Conservation (phyloP, 2,888 invertebrate species). For the Andrena minutula region DNA sequence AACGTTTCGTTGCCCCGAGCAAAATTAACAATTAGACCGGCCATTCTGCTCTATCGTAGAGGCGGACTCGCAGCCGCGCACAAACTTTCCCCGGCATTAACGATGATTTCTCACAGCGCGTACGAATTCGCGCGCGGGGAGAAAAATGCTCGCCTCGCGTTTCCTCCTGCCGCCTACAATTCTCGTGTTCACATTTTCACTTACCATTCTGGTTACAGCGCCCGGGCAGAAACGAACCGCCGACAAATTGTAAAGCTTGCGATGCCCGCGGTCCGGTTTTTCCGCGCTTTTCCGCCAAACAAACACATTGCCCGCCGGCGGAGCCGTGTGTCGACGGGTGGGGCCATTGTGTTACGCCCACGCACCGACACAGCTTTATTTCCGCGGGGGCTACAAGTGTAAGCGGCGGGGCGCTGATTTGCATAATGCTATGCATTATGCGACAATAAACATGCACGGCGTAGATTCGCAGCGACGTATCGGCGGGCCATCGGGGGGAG, state of each 20-base stretch:
- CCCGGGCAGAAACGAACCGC: slow-evolving; percentile 14
- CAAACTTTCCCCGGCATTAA: not conserved
- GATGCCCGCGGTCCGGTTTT: slow-evolving; percentile 16
- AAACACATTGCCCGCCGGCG: not conserved
- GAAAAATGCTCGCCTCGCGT: not conserved
- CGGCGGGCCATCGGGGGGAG: slow-evolving; percentile 34
- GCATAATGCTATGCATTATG: slow-evolving; percentile 75
- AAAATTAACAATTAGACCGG: slow-evolving; percentile 37
- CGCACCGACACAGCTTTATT: slow-evolving; percentile 65
- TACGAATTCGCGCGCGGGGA: not conserved
- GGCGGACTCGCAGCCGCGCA: not conserved
- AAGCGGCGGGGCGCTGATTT: slow-evolving; percentile 68
- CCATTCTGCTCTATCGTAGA: not conserved
- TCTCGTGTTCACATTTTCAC: slow-evolving; percentile 4
- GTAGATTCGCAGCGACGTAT: slow-evolving; percentile 59
- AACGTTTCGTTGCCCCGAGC: slow-evolving; percentile 26
- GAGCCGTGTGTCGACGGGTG: slow-evolving; percentile 2
- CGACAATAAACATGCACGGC: slow-evolving; percentile 71
- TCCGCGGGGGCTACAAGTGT: slow-evolving; percentile 60
- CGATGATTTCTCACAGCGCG: not conserved
- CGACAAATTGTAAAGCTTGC: slow-evolving; percentile 25
- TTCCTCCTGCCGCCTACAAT: not conserved
- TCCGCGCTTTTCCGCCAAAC: slow-evolving; percentile 19
- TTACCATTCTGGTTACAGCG: not conserved
- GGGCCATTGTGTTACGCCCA: slow-evolving; percentile 61